Conservation (phyloP, 1,140 invertebrate species). For the Magallana gigas region DNA sequence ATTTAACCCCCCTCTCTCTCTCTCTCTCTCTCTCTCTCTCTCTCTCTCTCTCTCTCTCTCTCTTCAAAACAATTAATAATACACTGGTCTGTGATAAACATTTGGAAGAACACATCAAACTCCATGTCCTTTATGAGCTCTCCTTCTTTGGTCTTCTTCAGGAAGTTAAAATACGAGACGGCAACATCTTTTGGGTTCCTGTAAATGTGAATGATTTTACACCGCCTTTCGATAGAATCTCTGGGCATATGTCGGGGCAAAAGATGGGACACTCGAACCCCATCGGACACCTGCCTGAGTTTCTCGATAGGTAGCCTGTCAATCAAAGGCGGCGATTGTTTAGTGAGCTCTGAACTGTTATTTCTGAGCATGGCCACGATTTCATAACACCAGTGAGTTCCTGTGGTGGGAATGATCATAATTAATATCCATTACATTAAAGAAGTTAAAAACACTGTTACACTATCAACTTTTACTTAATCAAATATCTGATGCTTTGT, state of each 20-base stretch:
- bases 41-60: too few relatives aligned
- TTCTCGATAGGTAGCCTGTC: background rate
- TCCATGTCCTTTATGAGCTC: background rate
- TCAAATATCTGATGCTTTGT: too few relatives aligned
- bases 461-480: too few relatives aligned
- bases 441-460: too few relatives aligned
- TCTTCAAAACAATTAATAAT: background rate
- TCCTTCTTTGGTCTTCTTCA: constrained; percentile 13
- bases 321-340: background rate
- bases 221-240: background rate
- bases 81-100: background rate
- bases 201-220: constrained; percentile 9
- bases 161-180: constrained; percentile 24
- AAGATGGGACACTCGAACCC: background rate
- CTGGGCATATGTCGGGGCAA: constrained; percentile 11
- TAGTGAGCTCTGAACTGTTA: background rate
- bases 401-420: background rate
- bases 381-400: background rate
- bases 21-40: too few relatives aligned
- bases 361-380: background rate
- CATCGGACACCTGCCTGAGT: constrained; percentile 2
- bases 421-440: background rate
- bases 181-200: constrained; percentile 28
- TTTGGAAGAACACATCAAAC: background rate
- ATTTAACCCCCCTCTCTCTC: too few relatives aligned